Conservation (phyloP, 2,113 vertebrate genomes). For the Hemibates koningsi region DNA sequence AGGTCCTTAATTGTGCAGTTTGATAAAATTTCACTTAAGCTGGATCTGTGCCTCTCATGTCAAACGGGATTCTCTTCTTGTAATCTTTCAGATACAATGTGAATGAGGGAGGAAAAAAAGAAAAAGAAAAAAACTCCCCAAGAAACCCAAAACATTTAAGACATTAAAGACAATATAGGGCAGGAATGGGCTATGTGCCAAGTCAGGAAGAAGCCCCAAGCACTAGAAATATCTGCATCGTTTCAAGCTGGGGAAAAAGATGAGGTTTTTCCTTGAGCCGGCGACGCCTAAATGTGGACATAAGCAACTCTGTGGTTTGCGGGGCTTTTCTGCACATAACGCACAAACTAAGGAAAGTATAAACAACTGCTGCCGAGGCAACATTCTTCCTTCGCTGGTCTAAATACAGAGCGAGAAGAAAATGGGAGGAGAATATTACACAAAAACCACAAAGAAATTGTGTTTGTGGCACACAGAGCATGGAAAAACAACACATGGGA, state of each 20-base stretch:
- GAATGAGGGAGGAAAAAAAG: background rate
- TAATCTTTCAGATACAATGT: background rate
- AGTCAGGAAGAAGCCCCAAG: conserved; percentile 1
- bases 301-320: conserved; percentile 29
- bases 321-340: conserved; percentile 25
- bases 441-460: background rate
- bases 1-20: background rate
- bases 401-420: conserved; percentile 27
- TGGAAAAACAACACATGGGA: conserved; percentile 17
- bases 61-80: conserved; percentile 15
- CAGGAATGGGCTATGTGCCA: background rate
- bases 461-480: background rate
- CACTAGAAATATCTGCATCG: conserved; percentile 15
- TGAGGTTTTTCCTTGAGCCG: conserved; percentile 18
- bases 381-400: conserved; percentile 10
- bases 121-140: background rate
- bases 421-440: background rate
- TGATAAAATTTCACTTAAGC: background rate
- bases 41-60: background rate
- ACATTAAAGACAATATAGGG: background rate
- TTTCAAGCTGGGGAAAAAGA: conserved; percentile 11
- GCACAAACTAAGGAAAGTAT: conserved; percentile 13
- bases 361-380: conserved; percentile 51
- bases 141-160: background rate
- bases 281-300: conserved; percentile 31